These are phyloP conservation scores for Neelides sp. DNA, from an alignment of 1,140 invertebrate species.

Conservation along the genomic window DNA sequence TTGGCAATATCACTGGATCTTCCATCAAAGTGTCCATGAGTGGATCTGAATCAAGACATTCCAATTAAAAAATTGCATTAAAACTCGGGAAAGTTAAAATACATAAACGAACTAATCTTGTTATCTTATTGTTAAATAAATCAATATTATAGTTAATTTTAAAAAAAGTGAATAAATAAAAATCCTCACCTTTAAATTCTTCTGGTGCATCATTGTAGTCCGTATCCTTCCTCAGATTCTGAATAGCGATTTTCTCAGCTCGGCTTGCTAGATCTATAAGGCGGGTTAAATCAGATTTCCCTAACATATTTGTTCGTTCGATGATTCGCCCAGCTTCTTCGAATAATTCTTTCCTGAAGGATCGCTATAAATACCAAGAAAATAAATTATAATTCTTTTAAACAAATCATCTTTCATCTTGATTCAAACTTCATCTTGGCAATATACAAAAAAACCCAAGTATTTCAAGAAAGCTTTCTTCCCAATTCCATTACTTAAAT, in stretches of 20 bases:
- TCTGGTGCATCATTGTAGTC: conserved; percentile 93
- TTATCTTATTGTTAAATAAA: neutral
- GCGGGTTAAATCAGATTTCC: conserved; percentile 62
- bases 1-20: conserved; percentile 85
- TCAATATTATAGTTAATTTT: neutral
- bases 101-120: neutral
- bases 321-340: conserved; percentile 72
- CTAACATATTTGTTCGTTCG: conserved; percentile 67
- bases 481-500: neutral
- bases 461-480: neutral
- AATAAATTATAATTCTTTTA: conserved; percentile 2
- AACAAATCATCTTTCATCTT: neutral
- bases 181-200: conserved; percentile 63
- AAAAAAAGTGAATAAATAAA: conserved; percentile 6
- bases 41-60: conserved; percentile 52
- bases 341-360: conserved; percentile 83
- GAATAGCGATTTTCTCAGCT: conserved; percentile 63
- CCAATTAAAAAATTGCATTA: conserved; percentile 1
- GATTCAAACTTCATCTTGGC: too few species aligned
- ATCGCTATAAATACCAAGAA: conserved; percentile 51
- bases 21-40: conserved; percentile 96
- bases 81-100: conserved; percentile 2
- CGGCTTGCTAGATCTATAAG: conserved; percentile 66
- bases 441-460: too few species aligned
- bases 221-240: conserved; percentile 73